These are phyloP conservation scores for Neodon shergylaensis DNA, from an alignment of 2,113 vertebrate genomes.

Conservation along the genomic window DNA sequence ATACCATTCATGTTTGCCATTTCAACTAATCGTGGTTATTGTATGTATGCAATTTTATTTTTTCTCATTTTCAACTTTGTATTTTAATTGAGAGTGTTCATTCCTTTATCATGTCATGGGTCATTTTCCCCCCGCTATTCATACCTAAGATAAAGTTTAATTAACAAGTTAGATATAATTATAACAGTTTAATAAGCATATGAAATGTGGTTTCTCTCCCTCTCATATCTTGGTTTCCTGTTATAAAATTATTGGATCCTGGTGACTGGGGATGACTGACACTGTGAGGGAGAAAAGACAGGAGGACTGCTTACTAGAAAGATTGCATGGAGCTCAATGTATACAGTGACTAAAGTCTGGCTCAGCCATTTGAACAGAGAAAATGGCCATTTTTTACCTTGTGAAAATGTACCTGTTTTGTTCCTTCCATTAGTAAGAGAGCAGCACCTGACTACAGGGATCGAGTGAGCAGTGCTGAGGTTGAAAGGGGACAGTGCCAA, in stretches of 20 bases:
- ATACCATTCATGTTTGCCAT: background rate
- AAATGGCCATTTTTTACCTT: background rate
- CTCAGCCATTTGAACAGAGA: background rate
- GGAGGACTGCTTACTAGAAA: background rate
- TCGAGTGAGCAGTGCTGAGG: background rate
- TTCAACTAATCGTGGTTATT: conserved; percentile 23
- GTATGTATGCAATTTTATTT: background rate
- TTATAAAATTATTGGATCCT: background rate
- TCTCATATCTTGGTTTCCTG: background rate
- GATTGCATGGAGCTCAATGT: background rate
- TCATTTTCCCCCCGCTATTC: background rate
- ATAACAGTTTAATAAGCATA: background rate
- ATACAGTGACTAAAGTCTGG: background rate
- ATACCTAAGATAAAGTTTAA: background rate
- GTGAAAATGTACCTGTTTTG: background rate
- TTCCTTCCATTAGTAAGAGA: too few relatives aligned
- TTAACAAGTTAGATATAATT: background rate
- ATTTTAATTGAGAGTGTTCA: conserved; percentile 12
- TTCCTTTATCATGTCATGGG: background rate
- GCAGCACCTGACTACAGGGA: too few relatives aligned
- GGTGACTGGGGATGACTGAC: background rate
- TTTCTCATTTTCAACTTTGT: background rate
- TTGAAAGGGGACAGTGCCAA: background rate
- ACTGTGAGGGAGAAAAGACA: background rate
- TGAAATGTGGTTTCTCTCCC: background rate